Evolutionary conservation across 92 coral and sea anemone species (phyloP).

Genomic region (Parazoanthus atlanticus): DNA sequence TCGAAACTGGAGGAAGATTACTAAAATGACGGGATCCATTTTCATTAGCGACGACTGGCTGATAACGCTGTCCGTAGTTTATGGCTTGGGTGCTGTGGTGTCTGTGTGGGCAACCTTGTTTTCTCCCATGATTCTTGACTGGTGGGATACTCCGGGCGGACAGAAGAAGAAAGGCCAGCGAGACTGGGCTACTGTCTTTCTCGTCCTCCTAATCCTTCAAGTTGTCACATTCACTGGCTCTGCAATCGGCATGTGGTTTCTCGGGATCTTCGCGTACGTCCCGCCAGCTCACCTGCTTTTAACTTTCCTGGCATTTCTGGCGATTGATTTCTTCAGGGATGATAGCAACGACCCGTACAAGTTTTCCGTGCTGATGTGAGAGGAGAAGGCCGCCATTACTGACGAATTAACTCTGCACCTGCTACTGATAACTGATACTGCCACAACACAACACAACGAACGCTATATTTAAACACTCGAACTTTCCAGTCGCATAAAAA

Average conservation of each 20-base stretch:
- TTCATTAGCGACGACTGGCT: conserved; percentile 99
- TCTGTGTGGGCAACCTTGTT: conserved; percentile 93
- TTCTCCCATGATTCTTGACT: conserved; percentile 91
- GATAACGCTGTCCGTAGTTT: conserved; percentile 89
- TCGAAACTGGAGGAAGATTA: neutral
- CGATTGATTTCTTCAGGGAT: conserved; percentile 94
- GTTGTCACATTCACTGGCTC: conserved; percentile 96
- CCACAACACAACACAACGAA: neutral
- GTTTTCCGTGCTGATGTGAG: conserved; percentile 79
- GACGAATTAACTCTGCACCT: conserved; percentile 18
- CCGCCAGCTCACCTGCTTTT: conserved; percentile 93
- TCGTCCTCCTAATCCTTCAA: conserved; percentile 83
- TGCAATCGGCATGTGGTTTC: conserved; percentile 98
- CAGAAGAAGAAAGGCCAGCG: conserved; percentile 91
- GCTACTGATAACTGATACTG: neutral
- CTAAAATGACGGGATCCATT: conserved; percentile 63
- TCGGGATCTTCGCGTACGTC: conserved; percentile 78
- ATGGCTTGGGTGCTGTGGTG: conserved; percentile 88
- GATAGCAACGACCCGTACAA: conserved; percentile 89
- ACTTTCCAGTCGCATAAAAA: neutral
- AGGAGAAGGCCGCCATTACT: neutral
- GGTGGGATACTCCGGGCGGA: conserved; percentile 98
- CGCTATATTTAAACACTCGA: neutral
- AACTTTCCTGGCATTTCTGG: conserved; percentile 88
- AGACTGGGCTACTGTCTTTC: conserved; percentile 96